Evolutionary conservation across 2,888 invertebrate genomes (phyloP).

Genomic region (Athalia rosae): DNA sequence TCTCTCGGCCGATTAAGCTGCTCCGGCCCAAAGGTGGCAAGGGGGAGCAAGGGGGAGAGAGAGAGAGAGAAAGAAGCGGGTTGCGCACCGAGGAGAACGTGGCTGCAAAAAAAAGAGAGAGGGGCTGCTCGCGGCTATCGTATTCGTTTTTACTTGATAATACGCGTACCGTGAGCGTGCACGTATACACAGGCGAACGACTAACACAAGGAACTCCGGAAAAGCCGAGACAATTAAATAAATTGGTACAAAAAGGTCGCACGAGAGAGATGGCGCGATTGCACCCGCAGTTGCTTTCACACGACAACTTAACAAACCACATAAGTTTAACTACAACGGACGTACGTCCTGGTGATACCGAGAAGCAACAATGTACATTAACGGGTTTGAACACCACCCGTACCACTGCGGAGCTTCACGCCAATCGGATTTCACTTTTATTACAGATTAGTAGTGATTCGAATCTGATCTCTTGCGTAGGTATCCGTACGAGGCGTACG

Average conservation of each 20-base stretch:
- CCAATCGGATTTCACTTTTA: too few relatives aligned
- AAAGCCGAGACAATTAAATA: constrained; percentile 62
- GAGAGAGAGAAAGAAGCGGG: not conserved
- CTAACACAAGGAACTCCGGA: constrained; percentile 54
- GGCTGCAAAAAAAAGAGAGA: too few relatives aligned
- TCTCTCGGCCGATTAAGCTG: not conserved
- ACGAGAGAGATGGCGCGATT: constrained; percentile 59
- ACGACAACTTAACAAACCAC: constrained; percentile 57
- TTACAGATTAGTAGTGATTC: too few relatives aligned
- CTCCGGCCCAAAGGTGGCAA: not conserved
- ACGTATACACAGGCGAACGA: constrained; percentile 49
- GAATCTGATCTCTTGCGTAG: too few relatives aligned
- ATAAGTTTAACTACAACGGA: constrained; percentile 60
- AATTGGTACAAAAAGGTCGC: constrained; percentile 58
- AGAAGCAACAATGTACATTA: not conserved
- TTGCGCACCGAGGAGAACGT: not conserved
- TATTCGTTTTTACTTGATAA: too few relatives aligned
- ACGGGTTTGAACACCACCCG: too few relatives aligned
- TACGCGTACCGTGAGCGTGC: constrained; percentile 9
- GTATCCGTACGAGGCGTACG: too few relatives aligned
- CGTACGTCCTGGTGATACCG: constrained; percentile 70
- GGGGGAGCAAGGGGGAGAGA: not conserved
- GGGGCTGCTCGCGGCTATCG: too few relatives aligned
- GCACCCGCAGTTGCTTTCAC: constrained; percentile 55
- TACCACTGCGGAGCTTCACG: too few relatives aligned